Percentiles rank a stretch among this genome's conserved stretches.
phyloP scores from a whole-genome alignment of 2,113 vertebrate species.

The Bambusicola thoracicus region DNA sequence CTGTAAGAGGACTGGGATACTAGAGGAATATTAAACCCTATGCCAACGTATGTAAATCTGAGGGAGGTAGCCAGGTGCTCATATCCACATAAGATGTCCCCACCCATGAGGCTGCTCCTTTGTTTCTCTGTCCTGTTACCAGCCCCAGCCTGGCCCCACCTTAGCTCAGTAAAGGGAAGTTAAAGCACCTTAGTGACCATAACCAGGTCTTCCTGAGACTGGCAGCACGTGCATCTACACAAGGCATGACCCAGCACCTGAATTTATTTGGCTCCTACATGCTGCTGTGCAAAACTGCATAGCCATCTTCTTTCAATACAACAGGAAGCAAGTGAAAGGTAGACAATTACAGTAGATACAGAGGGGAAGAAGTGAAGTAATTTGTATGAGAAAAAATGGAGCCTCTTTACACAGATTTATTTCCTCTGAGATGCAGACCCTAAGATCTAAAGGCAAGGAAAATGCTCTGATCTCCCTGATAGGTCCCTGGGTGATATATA shows the following conservation, averaged over 20 bases:
- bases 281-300: background rate
- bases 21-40: background rate
- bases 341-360: background rate
- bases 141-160: background rate
- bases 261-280: background rate
- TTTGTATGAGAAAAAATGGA: background rate
- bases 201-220: fast-evolving
- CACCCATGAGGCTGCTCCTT: background rate
- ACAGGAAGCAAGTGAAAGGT: background rate
- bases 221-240: fast-evolving
- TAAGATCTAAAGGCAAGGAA: background rate
- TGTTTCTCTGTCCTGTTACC: background rate
- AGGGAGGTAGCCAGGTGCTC: background rate
- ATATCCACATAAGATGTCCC: background rate
- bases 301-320: background rate
- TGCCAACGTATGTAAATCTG: background rate
- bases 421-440: background rate
- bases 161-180: background rate
- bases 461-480: fast-evolving
- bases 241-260: background rate
- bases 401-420: background rate
- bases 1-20: background rate
- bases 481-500: background rate
- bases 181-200: background rate
- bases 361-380: background rate